Conservation (phyloP, 1,140 invertebrate genomes). For the Eriocheir sinensis region DNA sequence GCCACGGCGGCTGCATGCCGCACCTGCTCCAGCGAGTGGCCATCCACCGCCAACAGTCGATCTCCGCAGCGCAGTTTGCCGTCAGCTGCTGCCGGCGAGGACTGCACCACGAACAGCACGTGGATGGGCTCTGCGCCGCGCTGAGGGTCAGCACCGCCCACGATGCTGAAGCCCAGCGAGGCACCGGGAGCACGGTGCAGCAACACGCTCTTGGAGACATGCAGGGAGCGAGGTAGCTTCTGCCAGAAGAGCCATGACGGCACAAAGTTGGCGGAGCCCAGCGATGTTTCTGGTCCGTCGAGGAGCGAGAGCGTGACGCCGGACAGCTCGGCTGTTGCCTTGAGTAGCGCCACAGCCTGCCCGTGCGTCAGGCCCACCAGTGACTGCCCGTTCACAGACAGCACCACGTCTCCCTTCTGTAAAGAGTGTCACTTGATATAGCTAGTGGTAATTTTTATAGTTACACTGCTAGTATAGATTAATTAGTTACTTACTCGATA, state of each 20-base stretch:
- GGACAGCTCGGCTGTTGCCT: slow-evolving; percentile 81
- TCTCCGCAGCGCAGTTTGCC: slow-evolving; percentile 83
- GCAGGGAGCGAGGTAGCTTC: slow-evolving; percentile 83
- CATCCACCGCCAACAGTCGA: slow-evolving; percentile 83
- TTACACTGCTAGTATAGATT: too few species aligned
- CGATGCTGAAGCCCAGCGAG: slow-evolving; percentile 83
- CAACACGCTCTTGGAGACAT: slow-evolving; percentile 83
- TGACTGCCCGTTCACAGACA: slow-evolving; percentile 82
- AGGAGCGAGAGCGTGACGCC: slow-evolving; percentile 82
- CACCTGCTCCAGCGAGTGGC: slow-evolving; percentile 82
- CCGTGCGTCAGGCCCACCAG: slow-evolving; percentile 83
- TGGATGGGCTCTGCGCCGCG: slow-evolving; percentile 82
- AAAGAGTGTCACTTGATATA: too few species aligned
- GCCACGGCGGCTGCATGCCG: slow-evolving; percentile 82
- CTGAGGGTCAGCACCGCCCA: slow-evolving; percentile 83
- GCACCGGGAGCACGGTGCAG: slow-evolving; percentile 80
- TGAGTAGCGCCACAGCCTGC: slow-evolving; percentile 83
- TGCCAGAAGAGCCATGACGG: slow-evolving; percentile 85
- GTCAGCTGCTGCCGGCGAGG: slow-evolving; percentile 83
- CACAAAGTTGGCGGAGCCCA: slow-evolving; percentile 82
- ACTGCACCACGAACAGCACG: slow-evolving; percentile 83
- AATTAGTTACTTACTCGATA: too few species aligned
- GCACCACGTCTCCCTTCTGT: slow-evolving; percentile 84
- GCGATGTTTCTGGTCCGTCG: slow-evolving; percentile 82
- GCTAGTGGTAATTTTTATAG: too few species aligned